Percentiles rank a stretch among this genome's conserved stretches.
These are phyloP conservation scores for Thymallus thymallus DNA, from an alignment of 2,113 vertebrate species.

Conservation along the genomic window DNA sequence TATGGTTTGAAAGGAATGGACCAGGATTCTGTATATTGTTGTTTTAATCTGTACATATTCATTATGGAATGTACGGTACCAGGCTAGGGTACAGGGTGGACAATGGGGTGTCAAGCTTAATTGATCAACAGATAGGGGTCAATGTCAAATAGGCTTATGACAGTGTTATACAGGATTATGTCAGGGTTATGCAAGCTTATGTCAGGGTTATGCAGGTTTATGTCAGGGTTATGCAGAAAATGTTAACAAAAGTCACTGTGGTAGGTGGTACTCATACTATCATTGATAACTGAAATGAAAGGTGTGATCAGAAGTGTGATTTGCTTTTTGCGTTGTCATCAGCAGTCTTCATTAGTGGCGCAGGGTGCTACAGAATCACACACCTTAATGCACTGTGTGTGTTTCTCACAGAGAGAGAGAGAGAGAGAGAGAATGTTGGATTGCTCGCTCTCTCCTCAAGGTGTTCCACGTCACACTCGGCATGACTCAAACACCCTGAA, in stretches of 20 bases:
- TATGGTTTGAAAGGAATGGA: slow-evolving; percentile 47
- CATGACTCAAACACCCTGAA: slow-evolving; percentile 60
- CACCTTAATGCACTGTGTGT: background rate
- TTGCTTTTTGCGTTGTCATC: background rate
- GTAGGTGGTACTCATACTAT: slow-evolving; percentile 40
- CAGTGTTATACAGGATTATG: slow-evolving; percentile 39
- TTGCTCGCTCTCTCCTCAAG: slow-evolving; percentile 1
- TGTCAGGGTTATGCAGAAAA: slow-evolving; percentile 29
- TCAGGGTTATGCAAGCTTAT: slow-evolving; percentile 29
- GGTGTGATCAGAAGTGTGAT: background rate
- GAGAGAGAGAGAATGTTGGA: background rate
- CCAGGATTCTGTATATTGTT: slow-evolving; percentile 57
- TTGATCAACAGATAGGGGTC: background rate
- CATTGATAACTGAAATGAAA: slow-evolving; percentile 7
- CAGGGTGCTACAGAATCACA: background rate
- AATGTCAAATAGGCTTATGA: background rate
- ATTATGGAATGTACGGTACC: slow-evolving; percentile 40
- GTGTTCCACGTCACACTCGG: slow-evolving; percentile 22
- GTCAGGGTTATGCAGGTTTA: slow-evolving; percentile 32
- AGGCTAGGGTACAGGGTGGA: too few relatives aligned
- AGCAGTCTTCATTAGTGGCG: background rate
- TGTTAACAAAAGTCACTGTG: slow-evolving; percentile 26
- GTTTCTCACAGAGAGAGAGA: background rate
- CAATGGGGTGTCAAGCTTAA: background rate
- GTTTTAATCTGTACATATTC: slow-evolving; percentile 60